Conservation (phyloP, 1,140 invertebrate species). For the Kradibia gibbosae region DNA sequence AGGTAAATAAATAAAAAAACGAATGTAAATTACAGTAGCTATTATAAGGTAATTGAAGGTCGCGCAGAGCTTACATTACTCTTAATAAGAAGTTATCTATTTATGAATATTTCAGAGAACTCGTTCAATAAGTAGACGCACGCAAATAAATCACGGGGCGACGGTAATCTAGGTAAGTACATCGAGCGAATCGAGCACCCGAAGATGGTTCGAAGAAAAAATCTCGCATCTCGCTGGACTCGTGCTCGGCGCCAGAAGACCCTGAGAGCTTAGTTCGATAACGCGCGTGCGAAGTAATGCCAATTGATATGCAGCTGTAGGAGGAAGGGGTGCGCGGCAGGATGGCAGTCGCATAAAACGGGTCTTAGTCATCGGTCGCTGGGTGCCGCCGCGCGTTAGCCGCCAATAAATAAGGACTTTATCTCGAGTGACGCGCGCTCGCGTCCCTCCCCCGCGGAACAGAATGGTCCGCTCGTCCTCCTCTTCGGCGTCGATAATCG, state of each 20-base stretch:
- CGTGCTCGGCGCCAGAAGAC: background rate
- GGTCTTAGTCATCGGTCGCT: conserved; percentile 14
- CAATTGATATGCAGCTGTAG: background rate
- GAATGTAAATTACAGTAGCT: background rate
- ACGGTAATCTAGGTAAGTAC: background rate
- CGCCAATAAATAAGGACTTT: conserved; percentile 2
- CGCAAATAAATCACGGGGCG: background rate
- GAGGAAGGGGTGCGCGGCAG: background rate
- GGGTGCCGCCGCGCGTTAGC: background rate
- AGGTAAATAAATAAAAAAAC: background rate
- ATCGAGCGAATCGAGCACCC: background rate
- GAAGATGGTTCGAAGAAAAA: background rate
- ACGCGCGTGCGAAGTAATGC: background rate
- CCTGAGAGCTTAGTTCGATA: background rate
- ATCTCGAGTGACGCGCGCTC: background rate
- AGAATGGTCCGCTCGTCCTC: too few relatives aligned
- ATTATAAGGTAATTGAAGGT: background rate
- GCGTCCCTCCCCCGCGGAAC: too few relatives aligned
- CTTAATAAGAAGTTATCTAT: conserved; percentile 16
- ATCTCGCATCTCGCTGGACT: background rate
- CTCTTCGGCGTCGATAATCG: background rate
- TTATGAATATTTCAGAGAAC: conserved; percentile 23
- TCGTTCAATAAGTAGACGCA: background rate
- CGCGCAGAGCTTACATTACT: background rate
- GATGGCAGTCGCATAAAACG: conserved; percentile 15